A percentile compares a stretch with the other conserved stretches of the same genome.
Evolutionary conservation across 1,140 invertebrate species (phyloP).

Genomic region (Scaptomyza montana): DNA sequence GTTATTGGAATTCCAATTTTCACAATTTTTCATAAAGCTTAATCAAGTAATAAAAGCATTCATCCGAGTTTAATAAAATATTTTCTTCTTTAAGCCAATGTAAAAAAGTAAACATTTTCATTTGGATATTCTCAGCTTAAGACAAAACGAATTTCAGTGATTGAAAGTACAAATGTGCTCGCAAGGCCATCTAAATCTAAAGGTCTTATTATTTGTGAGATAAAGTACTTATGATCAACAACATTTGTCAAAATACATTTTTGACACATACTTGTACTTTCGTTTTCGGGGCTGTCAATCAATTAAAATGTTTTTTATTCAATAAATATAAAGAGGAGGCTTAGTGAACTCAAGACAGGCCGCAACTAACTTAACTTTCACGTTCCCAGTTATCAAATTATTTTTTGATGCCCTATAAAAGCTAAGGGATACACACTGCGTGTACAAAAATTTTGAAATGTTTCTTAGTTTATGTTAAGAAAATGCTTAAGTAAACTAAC

Average conservation of each 20-base stretch:
- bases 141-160: neutral
- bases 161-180: neutral
- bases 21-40: too few relatives aligned
- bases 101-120: too few relatives aligned
- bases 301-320: constrained; percentile 42
- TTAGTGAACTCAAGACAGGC: constrained; percentile 6
- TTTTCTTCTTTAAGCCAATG: too few relatives aligned
- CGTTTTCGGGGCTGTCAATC: constrained; percentile 29
- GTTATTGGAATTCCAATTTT: too few relatives aligned
- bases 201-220: neutral
- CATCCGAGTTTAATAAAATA: too few relatives aligned
- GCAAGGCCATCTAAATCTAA: neutral
- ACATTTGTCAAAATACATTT: neutral
- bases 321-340: constrained; percentile 12
- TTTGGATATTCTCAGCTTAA: too few relatives aligned
- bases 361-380: constrained; percentile 10
- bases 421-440: neutral
- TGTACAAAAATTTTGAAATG: too few relatives aligned
- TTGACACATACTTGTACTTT: neutral
- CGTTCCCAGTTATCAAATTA: neutral
- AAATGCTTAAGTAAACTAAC: too few relatives aligned
- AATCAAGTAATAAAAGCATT: too few relatives aligned
- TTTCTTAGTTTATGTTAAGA: too few relatives aligned
- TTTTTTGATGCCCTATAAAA: constrained; percentile 12
- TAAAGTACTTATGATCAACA: neutral